Base-by-base conservation (phyloP, 92 coral and sea anemone genomes). In the Pocillopora meandrina region DNA sequence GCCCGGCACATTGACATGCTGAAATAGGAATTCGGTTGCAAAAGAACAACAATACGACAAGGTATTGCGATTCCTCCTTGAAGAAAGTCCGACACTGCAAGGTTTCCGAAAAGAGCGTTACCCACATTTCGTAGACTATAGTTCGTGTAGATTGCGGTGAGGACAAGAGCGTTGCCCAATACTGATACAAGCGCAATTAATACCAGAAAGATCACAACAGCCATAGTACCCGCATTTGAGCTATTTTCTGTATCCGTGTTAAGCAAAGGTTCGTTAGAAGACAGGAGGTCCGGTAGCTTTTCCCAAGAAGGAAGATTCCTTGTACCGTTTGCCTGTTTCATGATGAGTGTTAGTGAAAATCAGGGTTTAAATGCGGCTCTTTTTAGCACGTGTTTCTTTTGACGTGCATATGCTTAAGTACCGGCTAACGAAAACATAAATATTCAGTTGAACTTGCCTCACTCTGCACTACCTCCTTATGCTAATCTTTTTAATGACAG, bases 61-160 rank as follows among this genome's bases (percentile, higher is more conserved):
- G 97, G 97, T 23, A 93, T 82, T 13, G 97, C 89, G 15, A 93
- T 59, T 10, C 76, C 80, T 36, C 94, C 97, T 76, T 91, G 94
- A 74, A 93, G 75, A 69, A 90, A 86, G 76, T 93, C 97, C 20
- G 94, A 80, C 65, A 93, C 65, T 8, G 97, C 97, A 18, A 93
- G 80, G 78, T 93, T 91, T 1, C 89, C 92, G 1, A 91, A 88
- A 14, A 93, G 87, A 57, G 85, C 88, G 76, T 93, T 93, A 58
- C 94, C 81, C n/a, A 84, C 79, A 17, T 90, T 88, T 62, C 89
- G 94, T 20, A 93, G 84, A 56, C 62, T 88, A 76, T 81, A 75
- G 72, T 87, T 86, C 12, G 67, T 71, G 31, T 62, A 82, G 23
- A 93, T 86, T 17, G 97, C 97, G 8, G 67, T 75, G 79, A 93